Percentiles rank a stretch among this genome's conserved stretches.
These are phyloP conservation scores for Poecile atricapillus DNA, from an alignment of 2,113 vertebrate species.

Conservation along the genomic window DNA sequence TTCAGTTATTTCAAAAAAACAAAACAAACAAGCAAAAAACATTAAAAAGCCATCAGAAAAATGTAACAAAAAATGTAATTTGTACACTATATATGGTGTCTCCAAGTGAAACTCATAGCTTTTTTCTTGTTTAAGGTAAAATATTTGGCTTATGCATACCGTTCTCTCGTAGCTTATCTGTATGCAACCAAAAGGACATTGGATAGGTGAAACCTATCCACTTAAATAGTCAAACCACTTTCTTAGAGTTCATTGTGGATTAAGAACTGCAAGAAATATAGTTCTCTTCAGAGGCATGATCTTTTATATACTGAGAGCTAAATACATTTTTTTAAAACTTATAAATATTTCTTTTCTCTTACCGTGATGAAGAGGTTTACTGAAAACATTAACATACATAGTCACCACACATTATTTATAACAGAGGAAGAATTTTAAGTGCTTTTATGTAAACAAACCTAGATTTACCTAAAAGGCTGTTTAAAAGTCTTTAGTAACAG, in stretches of 20 bases:
- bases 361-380: constrained; percentile 58
- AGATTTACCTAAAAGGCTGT: constrained; percentile 62
- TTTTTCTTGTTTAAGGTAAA: background rate
- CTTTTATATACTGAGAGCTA: background rate
- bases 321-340: constrained; percentile 61
- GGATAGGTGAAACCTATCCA: background rate
- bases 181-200: background rate
- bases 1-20: background rate
- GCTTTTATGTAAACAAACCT: constrained; percentile 68
- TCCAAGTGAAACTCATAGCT: background rate
- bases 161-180: background rate
- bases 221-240: background rate
- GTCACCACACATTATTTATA: constrained; percentile 58
- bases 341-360: constrained; percentile 66
- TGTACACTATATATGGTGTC: background rate
- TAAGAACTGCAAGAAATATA: background rate
- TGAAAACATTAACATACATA: constrained; percentile 45
- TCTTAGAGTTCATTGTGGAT: background rate
- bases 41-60: background rate
- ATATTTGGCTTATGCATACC: background rate
- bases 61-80: background rate
- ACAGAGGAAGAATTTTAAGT: constrained; percentile 66
- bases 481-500: constrained; percentile 58
- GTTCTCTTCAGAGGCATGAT: background rate
- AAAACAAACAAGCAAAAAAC: background rate